These are phyloP conservation scores for Halichoerus grypus DNA, from an alignment of 2,113 vertebrate species.

Conservation along the genomic window DNA sequence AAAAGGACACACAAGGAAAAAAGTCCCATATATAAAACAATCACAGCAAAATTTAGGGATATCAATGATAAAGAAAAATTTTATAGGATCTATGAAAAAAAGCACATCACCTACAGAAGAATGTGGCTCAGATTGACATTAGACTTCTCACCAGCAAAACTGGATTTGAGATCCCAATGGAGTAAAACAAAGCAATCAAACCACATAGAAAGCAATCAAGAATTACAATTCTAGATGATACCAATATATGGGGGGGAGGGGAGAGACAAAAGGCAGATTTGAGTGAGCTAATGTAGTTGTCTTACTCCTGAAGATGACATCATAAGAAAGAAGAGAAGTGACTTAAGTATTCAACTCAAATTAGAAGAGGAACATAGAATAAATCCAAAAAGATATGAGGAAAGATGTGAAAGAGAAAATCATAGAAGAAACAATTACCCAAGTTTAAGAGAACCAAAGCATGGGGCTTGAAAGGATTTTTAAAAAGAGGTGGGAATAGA, in stretches of 20 bases:
- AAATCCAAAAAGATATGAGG: not conserved
- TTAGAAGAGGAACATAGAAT: not conserved
- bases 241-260: not conserved
- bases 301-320: not conserved
- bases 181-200: not conserved
- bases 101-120: not conserved
- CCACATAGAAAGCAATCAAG: not conserved
- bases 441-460: not conserved
- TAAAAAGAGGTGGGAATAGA: not conserved
- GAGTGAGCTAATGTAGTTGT: not conserved
- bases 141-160: not conserved
- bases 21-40: not conserved
- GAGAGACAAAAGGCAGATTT: not conserved
- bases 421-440: not conserved
- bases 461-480: not conserved
- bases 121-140: not conserved
- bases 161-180: not conserved
- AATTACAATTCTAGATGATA: not conserved
- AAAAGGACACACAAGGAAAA: not conserved
- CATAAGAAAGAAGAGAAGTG: not conserved
- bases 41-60: not conserved
- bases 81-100: not conserved
- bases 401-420: constrained; percentile 26
- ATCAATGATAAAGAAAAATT: not conserved
- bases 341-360: not conserved